Evolutionary conservation across 2,797 vertebrate species (phyloP).

Genomic region (Eremophila alpestris): DNA sequence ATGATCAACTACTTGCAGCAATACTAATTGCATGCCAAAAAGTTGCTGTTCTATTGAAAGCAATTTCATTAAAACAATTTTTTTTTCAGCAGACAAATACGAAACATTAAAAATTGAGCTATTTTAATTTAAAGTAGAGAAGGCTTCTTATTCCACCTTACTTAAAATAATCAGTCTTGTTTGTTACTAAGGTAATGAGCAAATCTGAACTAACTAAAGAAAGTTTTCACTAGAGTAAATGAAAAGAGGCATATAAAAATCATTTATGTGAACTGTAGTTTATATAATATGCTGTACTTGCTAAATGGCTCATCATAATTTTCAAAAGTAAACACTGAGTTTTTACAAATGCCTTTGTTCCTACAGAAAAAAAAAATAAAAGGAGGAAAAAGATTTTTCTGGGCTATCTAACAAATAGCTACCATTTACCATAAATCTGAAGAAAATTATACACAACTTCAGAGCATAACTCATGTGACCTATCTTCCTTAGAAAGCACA

Average conservation of each 20-base stretch:
- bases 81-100: background rate
- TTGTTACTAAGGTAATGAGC: background rate
- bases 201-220: background rate
- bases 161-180: background rate
- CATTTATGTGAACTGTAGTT: background rate
- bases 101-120: background rate
- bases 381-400: accelerated
- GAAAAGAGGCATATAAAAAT: background rate
- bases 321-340: background rate
- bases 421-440: background rate
- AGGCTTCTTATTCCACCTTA: background rate
- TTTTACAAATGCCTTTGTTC: background rate
- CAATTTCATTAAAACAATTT: background rate
- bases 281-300: background rate
- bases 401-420: background rate
- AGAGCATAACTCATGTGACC: background rate
- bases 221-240: background rate
- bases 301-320: background rate
- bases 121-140: background rate
- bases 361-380: background rate
- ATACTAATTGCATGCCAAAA: slow-evolving; percentile 3
- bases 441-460: background rate
- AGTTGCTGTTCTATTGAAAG: background rate
- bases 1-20: background rate
- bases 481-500: background rate